Evolutionary conservation across 2,797 vertebrate genomes (phyloP).

Genomic region (Eutrigla gurnardus): DNA sequence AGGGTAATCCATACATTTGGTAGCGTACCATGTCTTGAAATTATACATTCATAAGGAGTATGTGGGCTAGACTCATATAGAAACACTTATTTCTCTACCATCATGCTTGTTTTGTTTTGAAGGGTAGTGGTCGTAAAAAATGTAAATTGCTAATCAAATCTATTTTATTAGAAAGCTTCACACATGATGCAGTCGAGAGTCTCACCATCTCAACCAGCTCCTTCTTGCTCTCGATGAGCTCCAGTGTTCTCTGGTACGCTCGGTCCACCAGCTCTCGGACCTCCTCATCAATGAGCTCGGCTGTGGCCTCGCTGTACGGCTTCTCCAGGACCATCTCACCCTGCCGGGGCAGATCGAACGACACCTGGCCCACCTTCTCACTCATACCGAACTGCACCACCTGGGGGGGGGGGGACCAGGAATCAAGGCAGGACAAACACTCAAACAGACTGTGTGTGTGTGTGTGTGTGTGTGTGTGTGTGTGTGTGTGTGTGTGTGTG

Average conservation of each 20-base stretch:
- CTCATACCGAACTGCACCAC: constrained; percentile 89
- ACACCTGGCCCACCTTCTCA: constrained; percentile 86
- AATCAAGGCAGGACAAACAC: too few relatives aligned
- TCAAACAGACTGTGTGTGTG: too few relatives aligned
- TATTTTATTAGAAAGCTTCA: too few relatives aligned
- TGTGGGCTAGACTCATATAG: too few relatives aligned
- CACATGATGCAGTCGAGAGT: neutral
- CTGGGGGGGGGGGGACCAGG: constrained; percentile 50
- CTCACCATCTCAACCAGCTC: constrained; percentile 84
- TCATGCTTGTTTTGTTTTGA: too few relatives aligned
- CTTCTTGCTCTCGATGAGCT: constrained; percentile 76
- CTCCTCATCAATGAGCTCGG: constrained; percentile 84
- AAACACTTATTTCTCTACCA: too few relatives aligned
- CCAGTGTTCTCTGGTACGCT: constrained; percentile 72
- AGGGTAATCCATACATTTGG: too few relatives aligned
- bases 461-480: neutral
- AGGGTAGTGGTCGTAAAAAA: too few relatives aligned
- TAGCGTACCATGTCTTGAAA: too few relatives aligned
- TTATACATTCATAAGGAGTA: too few relatives aligned
- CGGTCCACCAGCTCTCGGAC: constrained; percentile 77
- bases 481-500: neutral
- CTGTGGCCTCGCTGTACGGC: constrained; percentile 85
- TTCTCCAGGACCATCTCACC: constrained; percentile 84
- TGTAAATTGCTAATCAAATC: too few relatives aligned
- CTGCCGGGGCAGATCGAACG: constrained; percentile 82